Evolutionary conservation across 2,888 invertebrate species (phyloP).

Genomic region (Melinopterus prodromus): DNA sequence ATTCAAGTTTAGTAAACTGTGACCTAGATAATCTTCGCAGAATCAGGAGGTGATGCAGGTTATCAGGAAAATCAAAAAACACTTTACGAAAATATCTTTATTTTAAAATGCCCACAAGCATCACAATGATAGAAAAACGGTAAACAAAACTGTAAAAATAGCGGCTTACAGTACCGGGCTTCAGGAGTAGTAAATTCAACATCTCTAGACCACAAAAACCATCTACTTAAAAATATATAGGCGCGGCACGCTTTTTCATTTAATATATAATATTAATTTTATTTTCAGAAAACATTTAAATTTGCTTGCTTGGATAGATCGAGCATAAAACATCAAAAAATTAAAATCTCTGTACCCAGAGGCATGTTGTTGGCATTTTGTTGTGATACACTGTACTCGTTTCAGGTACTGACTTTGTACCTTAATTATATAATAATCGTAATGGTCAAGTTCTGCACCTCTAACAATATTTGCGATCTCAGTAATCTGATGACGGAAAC

Average conservation of each 20-base stretch:
- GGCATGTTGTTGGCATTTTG: neutral
- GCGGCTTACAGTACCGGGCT: neutral
- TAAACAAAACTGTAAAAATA: neutral
- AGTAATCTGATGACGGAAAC: constrained; percentile 63
- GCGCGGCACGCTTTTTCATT: neutral
- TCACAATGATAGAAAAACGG: neutral
- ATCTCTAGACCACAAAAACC: neutral
- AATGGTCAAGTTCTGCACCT: neutral
- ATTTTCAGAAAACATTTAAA: neutral
- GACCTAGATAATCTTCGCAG: too few relatives aligned
- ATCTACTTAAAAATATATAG: neutral
- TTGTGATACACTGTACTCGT: neutral
- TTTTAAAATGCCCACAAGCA: constrained; percentile 4
- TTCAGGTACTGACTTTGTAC: neutral
- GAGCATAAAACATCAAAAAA: neutral
- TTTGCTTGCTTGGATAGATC: neutral
- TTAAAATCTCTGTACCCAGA: neutral
- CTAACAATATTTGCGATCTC: neutral
- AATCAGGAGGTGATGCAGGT: too few relatives aligned
- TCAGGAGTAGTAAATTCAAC: neutral
- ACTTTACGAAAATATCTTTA: neutral
- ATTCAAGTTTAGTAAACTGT: too few relatives aligned
- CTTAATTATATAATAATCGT: constrained; percentile 4
- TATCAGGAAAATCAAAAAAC: neutral
- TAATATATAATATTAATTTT: neutral